Conservation (phyloP, 2,113 vertebrate genomes). For the Hemiprocne comata region DNA sequence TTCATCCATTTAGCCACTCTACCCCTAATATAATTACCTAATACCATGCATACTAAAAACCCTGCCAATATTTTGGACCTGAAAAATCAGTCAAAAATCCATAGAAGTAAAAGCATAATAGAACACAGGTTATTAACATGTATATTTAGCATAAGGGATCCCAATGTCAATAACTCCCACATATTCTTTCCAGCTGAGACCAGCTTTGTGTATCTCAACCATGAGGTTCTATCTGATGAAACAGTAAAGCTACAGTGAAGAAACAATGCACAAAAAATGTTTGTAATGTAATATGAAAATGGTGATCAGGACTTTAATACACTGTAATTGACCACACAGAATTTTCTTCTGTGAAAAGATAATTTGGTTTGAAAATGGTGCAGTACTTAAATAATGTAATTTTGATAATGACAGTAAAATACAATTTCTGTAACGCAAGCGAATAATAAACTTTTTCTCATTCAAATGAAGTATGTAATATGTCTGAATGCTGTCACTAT, state of each 20-base stretch:
- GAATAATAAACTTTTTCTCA: constrained; percentile 69
- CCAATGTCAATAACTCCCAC: neutral
- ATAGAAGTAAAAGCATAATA: neutral
- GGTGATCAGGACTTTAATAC: constrained; percentile 17
- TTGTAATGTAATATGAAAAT: constrained; percentile 65
- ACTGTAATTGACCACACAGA: constrained; percentile 17
- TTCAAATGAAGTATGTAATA: constrained; percentile 65
- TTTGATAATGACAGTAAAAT: constrained; percentile 72
- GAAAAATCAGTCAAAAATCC: neutral
- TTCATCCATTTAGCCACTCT: neutral
- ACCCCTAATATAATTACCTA: neutral
- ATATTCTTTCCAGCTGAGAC: neutral
- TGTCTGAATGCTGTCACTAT: constrained; percentile 36
- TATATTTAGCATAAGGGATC: neutral
- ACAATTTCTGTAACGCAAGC: constrained; percentile 51
- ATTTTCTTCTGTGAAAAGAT: constrained; percentile 54
- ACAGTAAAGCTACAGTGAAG: neutral
- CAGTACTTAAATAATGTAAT: constrained; percentile 72
- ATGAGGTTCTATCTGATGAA: neutral
- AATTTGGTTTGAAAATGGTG: constrained; percentile 62
- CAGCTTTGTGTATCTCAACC: neutral
- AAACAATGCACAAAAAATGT: constrained; percentile 4
- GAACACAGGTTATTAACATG: neutral
- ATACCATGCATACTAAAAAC: neutral
- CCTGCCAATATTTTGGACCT: neutral